Base-by-base conservation (phyloP, 2,113 vertebrate species). In the Romanogobio albipinnatus region DNA sequence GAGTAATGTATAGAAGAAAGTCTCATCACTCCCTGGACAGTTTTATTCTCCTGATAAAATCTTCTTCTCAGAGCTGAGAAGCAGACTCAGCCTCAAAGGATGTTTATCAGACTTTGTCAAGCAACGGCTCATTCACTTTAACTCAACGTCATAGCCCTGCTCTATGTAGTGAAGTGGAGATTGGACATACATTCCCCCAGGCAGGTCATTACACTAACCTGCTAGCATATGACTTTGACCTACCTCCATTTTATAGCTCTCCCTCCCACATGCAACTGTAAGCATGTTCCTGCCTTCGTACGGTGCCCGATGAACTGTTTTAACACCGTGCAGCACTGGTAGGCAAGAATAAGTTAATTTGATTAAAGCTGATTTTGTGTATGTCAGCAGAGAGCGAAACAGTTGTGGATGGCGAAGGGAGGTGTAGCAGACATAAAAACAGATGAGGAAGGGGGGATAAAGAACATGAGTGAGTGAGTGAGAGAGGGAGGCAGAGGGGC, bases 11-110 rank as follows among this genome's bases (percentile, higher is more conserved):
- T 56, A 61, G 19, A 88, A 78, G 84, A 88, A 87, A 89, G 81
- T 88, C 84, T 91, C 78, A 83, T 83, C 85, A 86, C 81, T 89
- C 76, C 85, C 26, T 29, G 74, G 86, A 89, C 85, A 86, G 70
- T 84, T 91, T 89, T 87, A 84, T 85, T 86, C 80, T 87, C 74
- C 59, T 82, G 85, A 90, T 92, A 88, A 85, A 91, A 91, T 91
- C 89, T 89, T 76, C n/a, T 80, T 76, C 68, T 86, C 87, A 14
- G 26, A 79, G 33, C 17, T 70, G 74, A 85, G 68, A 80, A 76
- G 75, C 82, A 88, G 87, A 84, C 87, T 85, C 68, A 76, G 76
- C 89, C 76, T 58, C 43, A 33, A 77, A 87, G 76, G 78, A 90
- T 86, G 84, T 88, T 91, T 90, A 92, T 91, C 86, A 85, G 82